Base-by-base conservation (phyloP, 2,113 vertebrate genomes). In the Heliornis fulica region DNA sequence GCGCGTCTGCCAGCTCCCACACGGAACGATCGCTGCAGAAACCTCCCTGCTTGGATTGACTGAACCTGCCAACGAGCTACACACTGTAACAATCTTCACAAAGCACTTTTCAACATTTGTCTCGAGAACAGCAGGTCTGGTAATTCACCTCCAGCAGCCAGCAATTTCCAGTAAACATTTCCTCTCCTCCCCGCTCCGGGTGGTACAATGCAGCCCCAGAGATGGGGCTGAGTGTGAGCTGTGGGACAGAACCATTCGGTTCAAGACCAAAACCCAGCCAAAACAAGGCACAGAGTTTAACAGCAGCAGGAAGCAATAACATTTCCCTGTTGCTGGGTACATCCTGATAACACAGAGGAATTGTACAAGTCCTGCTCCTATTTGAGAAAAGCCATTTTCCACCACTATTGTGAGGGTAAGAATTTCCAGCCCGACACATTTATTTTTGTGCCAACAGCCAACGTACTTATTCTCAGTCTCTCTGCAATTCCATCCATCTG, bases 251-350 rank as follows among this genome's bases (percentile, higher is more conserved):
- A 65, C 28, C 60, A 71, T 94, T 91, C 95, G 60, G 60, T 90
- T 93, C 61, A 77, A 43, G 94, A 77, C 46, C 78, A 72, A 96
- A 91, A 87, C 15, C n/a, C 72, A 64, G 57, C 61, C 68, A 94
- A 84, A 96, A 87, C 2, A 7, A 94, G 45, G n/a, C 26, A 70
- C 54, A 60, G 61, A 79, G 71, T 82, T 89, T 72, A 77, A 92
- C 81, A 76, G 54, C 86, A 84, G 92, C 60, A 83, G 56, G 36
- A 51, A 82, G 29, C 17, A 4, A 65, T 50, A 48, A 38, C 34
- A 38, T 61, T 87, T 66, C 48, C 74, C 48, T 64, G 40, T 60
- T 83, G 31, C 68, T 38, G 56, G 63, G 31, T 34, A 68, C n/a
- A 69, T 71, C 63, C n/a, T 31, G 8, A 53, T 34, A 66, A 32